Evolutionary conservation across 2,888 invertebrate species (phyloP).

Genomic region (Dryocosmus kuriphilus): DNA sequence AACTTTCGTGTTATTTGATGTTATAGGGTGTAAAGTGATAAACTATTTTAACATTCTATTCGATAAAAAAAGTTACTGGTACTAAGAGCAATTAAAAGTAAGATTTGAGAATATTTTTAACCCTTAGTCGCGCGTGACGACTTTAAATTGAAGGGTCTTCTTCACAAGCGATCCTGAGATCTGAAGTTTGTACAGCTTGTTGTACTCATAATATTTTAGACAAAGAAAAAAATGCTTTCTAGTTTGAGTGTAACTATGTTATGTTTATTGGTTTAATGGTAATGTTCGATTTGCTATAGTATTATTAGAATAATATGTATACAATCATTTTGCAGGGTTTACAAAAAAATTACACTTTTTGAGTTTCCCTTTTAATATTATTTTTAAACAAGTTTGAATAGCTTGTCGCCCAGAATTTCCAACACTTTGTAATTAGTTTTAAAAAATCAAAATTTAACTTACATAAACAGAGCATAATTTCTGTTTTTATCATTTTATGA

Average conservation of each 20-base stretch:
- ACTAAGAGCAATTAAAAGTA: not conserved
- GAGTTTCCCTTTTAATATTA: not conserved
- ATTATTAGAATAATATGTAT: not conserved
- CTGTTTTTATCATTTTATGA: too few species aligned
- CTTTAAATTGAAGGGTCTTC: not conserved
- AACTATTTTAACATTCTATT: not conserved
- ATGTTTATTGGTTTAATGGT: not conserved
- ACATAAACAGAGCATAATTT: too few species aligned
- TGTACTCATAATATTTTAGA: not conserved
- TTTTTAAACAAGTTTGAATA: too few species aligned
- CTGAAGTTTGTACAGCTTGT: conserved; percentile 30
- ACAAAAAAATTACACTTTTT: not conserved
- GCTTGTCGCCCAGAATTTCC: too few species aligned
- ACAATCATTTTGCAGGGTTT: not conserved
- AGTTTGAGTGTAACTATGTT: not conserved
- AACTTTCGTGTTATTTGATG: not conserved
- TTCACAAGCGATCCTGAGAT: conserved; percentile 6
- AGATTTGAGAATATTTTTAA: conserved; percentile 29
- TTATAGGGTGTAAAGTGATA: not conserved
- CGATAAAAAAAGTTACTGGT: conserved; percentile 15
- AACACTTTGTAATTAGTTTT: too few species aligned
- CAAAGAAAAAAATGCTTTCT: not conserved
- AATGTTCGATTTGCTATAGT: not conserved
- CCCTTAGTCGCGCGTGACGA: conserved; percentile 9
- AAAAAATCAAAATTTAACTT: too few species aligned